These are phyloP conservation scores for Eumerus sabulonum DNA, from an alignment of 2,888 invertebrate genomes.

Conservation along the genomic window DNA sequence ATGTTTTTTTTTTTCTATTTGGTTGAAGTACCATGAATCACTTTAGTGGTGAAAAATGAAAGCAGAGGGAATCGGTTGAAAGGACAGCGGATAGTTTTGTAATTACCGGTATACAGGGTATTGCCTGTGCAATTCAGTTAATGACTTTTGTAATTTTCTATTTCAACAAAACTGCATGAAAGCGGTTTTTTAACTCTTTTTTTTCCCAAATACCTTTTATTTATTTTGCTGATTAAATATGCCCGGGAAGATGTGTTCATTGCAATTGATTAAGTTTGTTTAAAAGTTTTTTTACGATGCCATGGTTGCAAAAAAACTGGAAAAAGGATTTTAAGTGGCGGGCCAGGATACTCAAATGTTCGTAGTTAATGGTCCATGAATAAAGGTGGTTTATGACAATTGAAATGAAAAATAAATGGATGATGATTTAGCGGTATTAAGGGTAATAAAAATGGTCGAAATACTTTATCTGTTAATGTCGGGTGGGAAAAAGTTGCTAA, in stretches of 20 bases:
- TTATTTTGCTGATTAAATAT: not conserved
- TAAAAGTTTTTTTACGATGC: no score
- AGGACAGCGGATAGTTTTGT: constrained; percentile 53
- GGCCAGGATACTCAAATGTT: no score
- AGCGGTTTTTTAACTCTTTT: not conserved
- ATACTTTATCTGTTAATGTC: no score
- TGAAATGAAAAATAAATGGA: no score
- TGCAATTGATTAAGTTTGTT: not conserved
- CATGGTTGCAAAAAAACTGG: no score
- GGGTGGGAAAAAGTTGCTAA: no score
- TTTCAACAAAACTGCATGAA: constrained; percentile 29
- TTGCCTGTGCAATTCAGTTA: constrained; percentile 37
- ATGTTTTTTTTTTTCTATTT: constrained; percentile 22
- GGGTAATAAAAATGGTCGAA: no score
- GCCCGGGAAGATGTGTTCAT: not conserved
- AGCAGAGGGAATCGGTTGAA: constrained; percentile 32
- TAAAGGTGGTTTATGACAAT: no score
- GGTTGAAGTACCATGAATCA: constrained; percentile 55
- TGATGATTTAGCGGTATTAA: no score
- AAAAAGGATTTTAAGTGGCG: no score
- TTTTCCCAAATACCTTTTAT: not conserved
- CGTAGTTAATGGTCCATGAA: no score
- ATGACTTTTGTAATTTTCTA: constrained; percentile 60
- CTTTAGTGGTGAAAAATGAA: no score
- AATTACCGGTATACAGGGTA: constrained; percentile 51